These are phyloP conservation scores for Falco naumanni DNA, from an alignment of 2,797 vertebrate species.

Conservation along the genomic window DNA sequence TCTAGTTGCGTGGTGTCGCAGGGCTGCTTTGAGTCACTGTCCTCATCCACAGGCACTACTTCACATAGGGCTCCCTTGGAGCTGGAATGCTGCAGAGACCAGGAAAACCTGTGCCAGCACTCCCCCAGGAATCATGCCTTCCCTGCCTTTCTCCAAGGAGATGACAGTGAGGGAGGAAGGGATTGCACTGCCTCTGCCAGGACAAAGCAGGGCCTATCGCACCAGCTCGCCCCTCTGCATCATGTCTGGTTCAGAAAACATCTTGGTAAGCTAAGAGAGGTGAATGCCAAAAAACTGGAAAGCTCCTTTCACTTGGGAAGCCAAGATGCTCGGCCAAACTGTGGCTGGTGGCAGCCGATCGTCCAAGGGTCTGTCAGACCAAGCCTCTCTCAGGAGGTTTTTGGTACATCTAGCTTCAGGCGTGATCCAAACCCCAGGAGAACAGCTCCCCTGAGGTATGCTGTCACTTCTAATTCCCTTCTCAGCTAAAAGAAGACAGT, in stretches of 20 bases:
- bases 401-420: not conserved
- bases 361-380: not conserved
- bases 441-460: not conserved
- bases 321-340: not conserved
- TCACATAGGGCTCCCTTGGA: too few relatives aligned
- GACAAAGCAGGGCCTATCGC: not conserved
- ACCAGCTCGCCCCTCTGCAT: not conserved
- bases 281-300: not conserved
- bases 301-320: not conserved
- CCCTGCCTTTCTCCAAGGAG: not conserved
- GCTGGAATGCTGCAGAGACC: not conserved
- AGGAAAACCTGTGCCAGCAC: not conserved
- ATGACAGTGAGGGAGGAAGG: not conserved
- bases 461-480: not conserved
- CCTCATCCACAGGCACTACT: not conserved
- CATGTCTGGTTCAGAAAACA: not conserved
- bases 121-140: accelerated
- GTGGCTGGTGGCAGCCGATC: not conserved
- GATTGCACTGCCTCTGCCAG: not conserved
- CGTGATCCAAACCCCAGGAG: not conserved
- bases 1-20: accelerated
- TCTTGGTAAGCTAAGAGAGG: not conserved
- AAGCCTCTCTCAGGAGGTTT: not conserved
- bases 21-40: accelerated
- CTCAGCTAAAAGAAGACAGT: not conserved